A percentile compares a stretch with the other conserved stretches of the same genome.
Conservation (phyloP, 2,113 vertebrate genomes). For the Phylloscopus whistleri region DNA sequence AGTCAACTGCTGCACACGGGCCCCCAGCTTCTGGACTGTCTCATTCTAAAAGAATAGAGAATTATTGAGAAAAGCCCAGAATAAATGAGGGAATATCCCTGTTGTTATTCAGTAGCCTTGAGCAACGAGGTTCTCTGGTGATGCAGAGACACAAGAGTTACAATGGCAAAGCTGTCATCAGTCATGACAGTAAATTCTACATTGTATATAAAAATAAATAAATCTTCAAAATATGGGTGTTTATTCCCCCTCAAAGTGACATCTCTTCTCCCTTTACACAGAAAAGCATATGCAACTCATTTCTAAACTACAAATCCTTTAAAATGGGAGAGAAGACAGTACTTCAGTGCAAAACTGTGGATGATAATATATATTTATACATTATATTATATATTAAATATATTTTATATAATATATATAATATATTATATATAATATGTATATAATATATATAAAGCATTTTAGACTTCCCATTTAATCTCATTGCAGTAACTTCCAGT, state of each 20-base stretch:
- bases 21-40: slow-evolving; percentile 81
- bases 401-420: no score
- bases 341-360: neutral
- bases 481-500: neutral
- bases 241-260: neutral
- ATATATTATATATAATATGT: neutral
- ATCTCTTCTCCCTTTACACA: neutral
- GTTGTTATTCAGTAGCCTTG: neutral
- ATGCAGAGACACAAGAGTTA: neutral
- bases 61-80: slow-evolving; percentile 18
- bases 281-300: neutral
- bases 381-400: no score
- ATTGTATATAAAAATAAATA: neutral
- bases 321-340: neutral
- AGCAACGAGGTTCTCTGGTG: slow-evolving; percentile 58
- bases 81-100: neutral
- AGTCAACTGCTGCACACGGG: slow-evolving; percentile 86
- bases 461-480: neutral
- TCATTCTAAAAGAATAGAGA: slow-evolving; percentile 77
- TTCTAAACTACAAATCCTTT: neutral
- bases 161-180: slow-evolving; percentile 16
- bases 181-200: neutral
- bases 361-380: fast-evolving
- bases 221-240: neutral
- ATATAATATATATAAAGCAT: fast-evolving